These are phyloP conservation scores for Pachycephus smyrnensis DNA, from an alignment of 2,888 invertebrate genomes.

Conservation along the genomic window DNA sequence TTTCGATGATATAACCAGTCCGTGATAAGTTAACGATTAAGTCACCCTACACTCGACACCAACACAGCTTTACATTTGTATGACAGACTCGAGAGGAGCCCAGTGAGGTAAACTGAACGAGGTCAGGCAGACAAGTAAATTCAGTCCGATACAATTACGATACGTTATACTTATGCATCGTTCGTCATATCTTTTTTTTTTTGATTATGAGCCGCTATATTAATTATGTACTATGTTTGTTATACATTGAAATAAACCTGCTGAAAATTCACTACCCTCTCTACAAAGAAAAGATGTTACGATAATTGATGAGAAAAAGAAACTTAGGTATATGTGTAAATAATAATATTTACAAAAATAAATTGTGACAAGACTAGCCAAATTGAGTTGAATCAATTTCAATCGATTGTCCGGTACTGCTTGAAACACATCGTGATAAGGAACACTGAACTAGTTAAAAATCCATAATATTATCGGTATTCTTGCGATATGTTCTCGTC, in stretches of 20 bases:
- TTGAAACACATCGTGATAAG: background rate
- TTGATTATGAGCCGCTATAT: constrained; percentile 52
- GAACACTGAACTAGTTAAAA: background rate
- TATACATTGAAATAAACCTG: constrained; percentile 53
- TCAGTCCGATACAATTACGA: constrained; percentile 42
- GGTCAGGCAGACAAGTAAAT: background rate
- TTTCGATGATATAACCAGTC: background rate
- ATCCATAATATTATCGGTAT: background rate
- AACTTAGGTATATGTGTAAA: constrained; percentile 64
- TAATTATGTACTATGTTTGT: constrained; percentile 58
- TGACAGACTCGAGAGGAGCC: constrained; percentile 16
- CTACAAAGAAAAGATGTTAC: constrained; percentile 41
- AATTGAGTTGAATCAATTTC: constrained; percentile 24
- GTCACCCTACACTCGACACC: background rate
- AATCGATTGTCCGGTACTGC: background rate
- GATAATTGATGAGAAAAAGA: constrained; percentile 38
- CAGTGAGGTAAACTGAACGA: constrained; percentile 3
- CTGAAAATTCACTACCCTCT: constrained; percentile 35
- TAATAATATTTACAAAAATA: constrained; percentile 63
- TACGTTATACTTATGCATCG: constrained; percentile 49
- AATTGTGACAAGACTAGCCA: constrained; percentile 56
- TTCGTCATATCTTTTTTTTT: constrained; percentile 38
- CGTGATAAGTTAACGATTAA: background rate
- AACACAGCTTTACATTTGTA: constrained; percentile 6
- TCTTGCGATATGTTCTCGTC: background rate